These are phyloP conservation scores for Rhagium mordax DNA, from an alignment of 2,888 invertebrate species.

Conservation along the genomic window DNA sequence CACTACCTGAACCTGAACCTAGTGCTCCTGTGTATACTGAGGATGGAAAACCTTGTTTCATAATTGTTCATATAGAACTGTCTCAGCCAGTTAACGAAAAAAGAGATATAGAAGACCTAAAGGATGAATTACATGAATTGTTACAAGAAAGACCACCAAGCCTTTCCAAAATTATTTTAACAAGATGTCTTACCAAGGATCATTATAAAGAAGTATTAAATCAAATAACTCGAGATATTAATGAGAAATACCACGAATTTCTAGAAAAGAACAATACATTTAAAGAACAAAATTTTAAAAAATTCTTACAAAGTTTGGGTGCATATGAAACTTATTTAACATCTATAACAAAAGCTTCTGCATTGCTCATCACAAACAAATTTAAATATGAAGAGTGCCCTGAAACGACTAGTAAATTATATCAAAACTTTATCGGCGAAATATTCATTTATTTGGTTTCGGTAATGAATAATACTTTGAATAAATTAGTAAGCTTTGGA, in stretches of 20 bases:
- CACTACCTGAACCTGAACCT: slow-evolving; percentile 57
- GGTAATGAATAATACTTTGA: slow-evolving; percentile 61
- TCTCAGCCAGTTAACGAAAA: slow-evolving; percentile 58
- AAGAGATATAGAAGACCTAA: slow-evolving; percentile 62
- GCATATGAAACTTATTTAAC: slow-evolving; percentile 60
- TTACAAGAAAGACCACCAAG: slow-evolving; percentile 37
- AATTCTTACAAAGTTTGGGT: slow-evolving; percentile 54
- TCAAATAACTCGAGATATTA: slow-evolving; percentile 60
- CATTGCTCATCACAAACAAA: slow-evolving; percentile 55
- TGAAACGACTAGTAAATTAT: slow-evolving; percentile 47
- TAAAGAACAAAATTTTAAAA: slow-evolving; percentile 51
- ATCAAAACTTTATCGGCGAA: slow-evolving; percentile 60
- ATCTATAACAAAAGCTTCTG: slow-evolving; percentile 58
- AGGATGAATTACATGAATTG: slow-evolving; percentile 40
- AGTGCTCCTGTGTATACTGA: slow-evolving; percentile 63
- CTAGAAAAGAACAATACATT: slow-evolving; percentile 51
- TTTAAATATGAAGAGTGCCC: slow-evolving; percentile 48
- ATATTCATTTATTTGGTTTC: slow-evolving; percentile 61
- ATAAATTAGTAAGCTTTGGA: slow-evolving; percentile 53
- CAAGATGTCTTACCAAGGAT: slow-evolving; percentile 57
- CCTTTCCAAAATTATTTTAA: slow-evolving; percentile 54
- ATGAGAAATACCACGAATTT: slow-evolving; percentile 58
- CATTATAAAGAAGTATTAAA: slow-evolving; percentile 61
- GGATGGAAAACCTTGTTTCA: slow-evolving; percentile 63
- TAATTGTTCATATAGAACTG: slow-evolving; percentile 66